A percentile compares a stretch with the other conserved stretches of the same genome.
These are phyloP conservation scores for Sminthurides aquaticus DNA, from an alignment of 2,888 invertebrate genomes.

Conservation along the genomic window DNA sequence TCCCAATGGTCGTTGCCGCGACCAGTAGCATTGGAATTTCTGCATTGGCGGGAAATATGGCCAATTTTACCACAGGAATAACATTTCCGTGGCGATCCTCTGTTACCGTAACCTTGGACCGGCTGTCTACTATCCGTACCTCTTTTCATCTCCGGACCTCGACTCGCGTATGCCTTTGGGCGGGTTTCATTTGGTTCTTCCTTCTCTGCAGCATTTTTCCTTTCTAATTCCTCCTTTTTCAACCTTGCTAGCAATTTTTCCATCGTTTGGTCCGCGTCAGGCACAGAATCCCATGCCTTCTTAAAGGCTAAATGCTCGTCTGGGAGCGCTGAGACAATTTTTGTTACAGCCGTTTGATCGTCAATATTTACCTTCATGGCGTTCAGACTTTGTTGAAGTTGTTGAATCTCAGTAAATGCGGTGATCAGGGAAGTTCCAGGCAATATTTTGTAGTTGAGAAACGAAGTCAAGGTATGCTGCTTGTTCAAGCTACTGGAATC, in stretches of 20 bases:
- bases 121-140: too few relatives aligned
- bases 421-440: background rate
- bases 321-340: background rate
- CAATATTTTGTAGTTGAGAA: too few relatives aligned
- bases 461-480: background rate
- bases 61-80: slow-evolving; percentile 9
- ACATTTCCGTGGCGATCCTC: too few relatives aligned
- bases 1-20: background rate
- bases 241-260: background rate
- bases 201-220: background rate
- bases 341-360: background rate
- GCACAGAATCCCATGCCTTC: background rate
- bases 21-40: background rate
- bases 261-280: background rate
- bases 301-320: background rate
- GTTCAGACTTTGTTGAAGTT: background rate
- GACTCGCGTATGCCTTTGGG: background rate
- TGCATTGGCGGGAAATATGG: slow-evolving; percentile 4
- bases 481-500: background rate
- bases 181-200: background rate
- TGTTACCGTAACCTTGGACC: too few relatives aligned
- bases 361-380: background rate
- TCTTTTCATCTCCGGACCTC: background rate
- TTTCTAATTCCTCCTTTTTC: background rate
- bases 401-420: background rate